A percentile compares a stretch with the other conserved stretches of the same genome.
Conservation (phyloP, 2,113 vertebrate genomes). For the Percopsis transmontana region DNA sequence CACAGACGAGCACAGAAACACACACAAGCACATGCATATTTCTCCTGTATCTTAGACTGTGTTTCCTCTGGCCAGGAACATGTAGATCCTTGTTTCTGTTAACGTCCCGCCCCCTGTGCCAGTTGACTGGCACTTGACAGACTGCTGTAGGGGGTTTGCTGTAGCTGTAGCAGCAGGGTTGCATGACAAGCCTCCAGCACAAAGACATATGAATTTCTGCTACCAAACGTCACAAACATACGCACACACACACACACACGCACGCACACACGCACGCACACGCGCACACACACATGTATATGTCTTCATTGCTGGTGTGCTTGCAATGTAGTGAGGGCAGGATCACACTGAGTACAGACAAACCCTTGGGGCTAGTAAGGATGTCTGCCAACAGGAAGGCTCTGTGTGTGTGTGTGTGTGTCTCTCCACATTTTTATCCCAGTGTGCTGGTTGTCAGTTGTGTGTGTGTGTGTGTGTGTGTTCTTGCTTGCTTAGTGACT, state of each 20-base stretch:
- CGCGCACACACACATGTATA: slow-evolving; percentile 19
- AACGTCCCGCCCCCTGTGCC: slow-evolving; percentile 6
- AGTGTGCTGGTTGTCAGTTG: slow-evolving; percentile 6
- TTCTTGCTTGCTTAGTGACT: slow-evolving; percentile 35
- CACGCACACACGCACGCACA: not conserved
- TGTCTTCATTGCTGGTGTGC: not conserved
- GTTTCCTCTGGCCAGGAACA: slow-evolving; percentile 27
- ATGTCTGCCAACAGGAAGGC: slow-evolving; percentile 62
- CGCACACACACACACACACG: slow-evolving; percentile 1
- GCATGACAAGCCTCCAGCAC: too few relatives aligned
- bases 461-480: slow-evolving; percentile 11
- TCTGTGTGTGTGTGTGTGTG: slow-evolving; percentile 19
- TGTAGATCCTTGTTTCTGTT: slow-evolving; percentile 23
- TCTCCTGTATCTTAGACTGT: slow-evolving; percentile 24
- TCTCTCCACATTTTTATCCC: slow-evolving; percentile 21
- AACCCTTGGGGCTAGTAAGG: slow-evolving; percentile 66
- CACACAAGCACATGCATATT: slow-evolving; percentile 20
- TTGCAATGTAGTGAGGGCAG: slow-evolving; percentile 33
- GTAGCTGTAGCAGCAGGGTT: not conserved
- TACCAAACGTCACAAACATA: not conserved
- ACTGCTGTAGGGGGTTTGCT: not conserved
- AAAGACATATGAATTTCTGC: too few relatives aligned
- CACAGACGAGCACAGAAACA: slow-evolving; percentile 12
- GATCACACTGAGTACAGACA: slow-evolving; percentile 71
- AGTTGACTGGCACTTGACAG: slow-evolving; percentile 33